phyloP scores from a whole-genome alignment of 2,888 invertebrate species.

The Celastrina argiolus region DNA sequence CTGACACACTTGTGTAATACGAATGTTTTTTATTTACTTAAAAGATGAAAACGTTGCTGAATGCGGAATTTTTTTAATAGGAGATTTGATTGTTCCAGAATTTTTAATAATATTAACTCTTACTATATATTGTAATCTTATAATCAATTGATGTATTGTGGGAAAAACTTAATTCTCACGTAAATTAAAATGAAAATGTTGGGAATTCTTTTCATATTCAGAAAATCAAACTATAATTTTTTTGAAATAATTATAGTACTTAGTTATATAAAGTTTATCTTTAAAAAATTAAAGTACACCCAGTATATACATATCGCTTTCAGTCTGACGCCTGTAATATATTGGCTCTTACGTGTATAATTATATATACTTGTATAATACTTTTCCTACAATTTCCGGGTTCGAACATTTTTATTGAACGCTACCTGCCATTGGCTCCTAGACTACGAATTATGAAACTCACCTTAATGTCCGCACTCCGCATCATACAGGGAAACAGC shows the following conservation, averaged over 20 bases:
- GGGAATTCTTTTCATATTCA: not conserved
- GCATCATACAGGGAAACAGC: constrained; percentile 27
- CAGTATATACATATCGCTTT: not conserved
- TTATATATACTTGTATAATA: not conserved
- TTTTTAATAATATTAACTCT: too few relatives aligned
- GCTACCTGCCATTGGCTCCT: constrained; percentile 1
- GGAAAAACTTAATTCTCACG: not conserved
- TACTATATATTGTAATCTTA: too few relatives aligned
- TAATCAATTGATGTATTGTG: not conserved
- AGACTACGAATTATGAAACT: constrained; percentile 22
- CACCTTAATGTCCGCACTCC: constrained; percentile 26
- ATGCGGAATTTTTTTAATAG: too few relatives aligned
- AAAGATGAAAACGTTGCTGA: not conserved
- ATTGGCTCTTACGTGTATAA: not conserved
- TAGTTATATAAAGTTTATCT: not conserved
- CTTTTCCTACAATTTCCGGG: not conserved
- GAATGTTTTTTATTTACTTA: not conserved
- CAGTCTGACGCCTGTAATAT: not conserved
- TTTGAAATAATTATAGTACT: not conserved
- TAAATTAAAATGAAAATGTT: not conserved
- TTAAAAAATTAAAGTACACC: not conserved
- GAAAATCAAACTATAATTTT: too few relatives aligned
- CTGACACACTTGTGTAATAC: not conserved
- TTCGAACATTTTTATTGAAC: not conserved
- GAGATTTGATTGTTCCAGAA: too few relatives aligned